Evolutionary conservation across 2,888 invertebrate species (phyloP).

Genomic region (Bombyx huttoni): DNA sequence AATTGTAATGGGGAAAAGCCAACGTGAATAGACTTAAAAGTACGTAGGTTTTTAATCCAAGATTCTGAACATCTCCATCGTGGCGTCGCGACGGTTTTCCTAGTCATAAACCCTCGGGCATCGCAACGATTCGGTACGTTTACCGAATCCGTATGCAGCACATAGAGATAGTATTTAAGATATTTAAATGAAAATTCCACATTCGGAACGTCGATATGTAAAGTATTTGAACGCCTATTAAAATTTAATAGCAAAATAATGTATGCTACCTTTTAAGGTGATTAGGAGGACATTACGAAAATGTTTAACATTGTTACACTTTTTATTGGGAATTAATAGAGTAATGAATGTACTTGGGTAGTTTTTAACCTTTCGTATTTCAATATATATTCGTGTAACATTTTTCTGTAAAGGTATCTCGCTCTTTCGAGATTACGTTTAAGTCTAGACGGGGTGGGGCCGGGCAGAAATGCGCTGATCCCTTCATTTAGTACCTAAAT

Average conservation of each 20-base stretch:
- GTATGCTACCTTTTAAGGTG: too few relatives aligned
- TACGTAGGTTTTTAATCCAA: conserved; percentile 31
- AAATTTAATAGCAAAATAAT: too few relatives aligned
- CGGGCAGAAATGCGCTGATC: neutral
- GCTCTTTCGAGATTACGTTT: conserved; percentile 26
- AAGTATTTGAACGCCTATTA: neutral
- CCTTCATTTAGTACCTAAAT: neutral
- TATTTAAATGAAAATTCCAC: neutral
- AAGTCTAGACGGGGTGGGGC: conserved; percentile 34
- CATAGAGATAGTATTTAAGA: too few relatives aligned
- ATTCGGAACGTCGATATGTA: too few relatives aligned
- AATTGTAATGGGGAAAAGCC: neutral
- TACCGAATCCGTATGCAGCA: neutral
- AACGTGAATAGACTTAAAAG: neutral
- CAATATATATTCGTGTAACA: neutral
- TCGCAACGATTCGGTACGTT: neutral
- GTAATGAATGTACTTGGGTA: too few relatives aligned
- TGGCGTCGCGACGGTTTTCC: conserved; percentile 20
- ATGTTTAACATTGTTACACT: too few relatives aligned
- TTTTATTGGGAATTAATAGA: too few relatives aligned
- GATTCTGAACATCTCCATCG: conserved; percentile 27
- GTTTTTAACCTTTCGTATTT: too few relatives aligned
- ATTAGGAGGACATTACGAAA: too few relatives aligned
- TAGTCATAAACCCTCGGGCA: conserved; percentile 27
- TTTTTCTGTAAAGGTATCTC: neutral